These are phyloP conservation scores for Pseudococcus longispinus DNA, from an alignment of 2,888 invertebrate species.

Conservation along the genomic window DNA sequence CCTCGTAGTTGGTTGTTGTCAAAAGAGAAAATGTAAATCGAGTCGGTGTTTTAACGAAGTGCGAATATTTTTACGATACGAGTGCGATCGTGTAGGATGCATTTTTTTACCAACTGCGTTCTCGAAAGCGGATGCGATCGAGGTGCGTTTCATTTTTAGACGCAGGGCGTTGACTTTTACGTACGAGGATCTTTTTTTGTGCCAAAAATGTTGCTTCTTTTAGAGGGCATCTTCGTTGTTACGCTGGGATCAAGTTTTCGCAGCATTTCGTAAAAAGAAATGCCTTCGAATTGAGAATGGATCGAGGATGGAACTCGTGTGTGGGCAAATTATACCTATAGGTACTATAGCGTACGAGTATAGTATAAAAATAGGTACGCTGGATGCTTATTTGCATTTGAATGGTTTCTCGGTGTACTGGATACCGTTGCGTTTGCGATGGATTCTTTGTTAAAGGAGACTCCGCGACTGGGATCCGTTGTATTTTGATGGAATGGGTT, in stretches of 20 bases:
- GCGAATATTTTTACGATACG: constrained; percentile 21
- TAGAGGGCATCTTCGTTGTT: not conserved
- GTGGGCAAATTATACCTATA: not conserved
- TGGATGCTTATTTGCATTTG: not conserved
- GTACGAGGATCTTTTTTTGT: not conserved
- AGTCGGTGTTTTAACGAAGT: not conserved
- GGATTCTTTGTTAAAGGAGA: not conserved
- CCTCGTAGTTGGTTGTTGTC: not conserved
- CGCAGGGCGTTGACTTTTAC: constrained; percentile 17
- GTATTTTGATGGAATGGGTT: not conserved
- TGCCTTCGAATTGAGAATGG: not conserved
- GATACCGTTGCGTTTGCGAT: not conserved
- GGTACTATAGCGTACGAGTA: not conserved
- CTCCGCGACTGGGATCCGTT: not conserved
- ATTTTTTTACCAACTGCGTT: not conserved
- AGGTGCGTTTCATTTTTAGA: constrained; percentile 31
- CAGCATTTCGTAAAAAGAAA: not conserved
- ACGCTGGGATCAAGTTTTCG: not conserved
- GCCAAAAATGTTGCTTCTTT: not conserved
- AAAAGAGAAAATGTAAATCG: not conserved
- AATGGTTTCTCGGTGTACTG: not conserved
- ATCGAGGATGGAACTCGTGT: not conserved
- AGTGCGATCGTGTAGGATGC: not conserved
- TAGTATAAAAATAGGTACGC: not conserved
- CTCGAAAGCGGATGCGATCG: not conserved